A percentile compares a stretch with the other conserved stretches of the same genome.
Evolutionary conservation across 30 jellyfish, hydroid and myxozoan genomes (phyloP).

Genomic region (Pelagia noctiluca): DNA sequence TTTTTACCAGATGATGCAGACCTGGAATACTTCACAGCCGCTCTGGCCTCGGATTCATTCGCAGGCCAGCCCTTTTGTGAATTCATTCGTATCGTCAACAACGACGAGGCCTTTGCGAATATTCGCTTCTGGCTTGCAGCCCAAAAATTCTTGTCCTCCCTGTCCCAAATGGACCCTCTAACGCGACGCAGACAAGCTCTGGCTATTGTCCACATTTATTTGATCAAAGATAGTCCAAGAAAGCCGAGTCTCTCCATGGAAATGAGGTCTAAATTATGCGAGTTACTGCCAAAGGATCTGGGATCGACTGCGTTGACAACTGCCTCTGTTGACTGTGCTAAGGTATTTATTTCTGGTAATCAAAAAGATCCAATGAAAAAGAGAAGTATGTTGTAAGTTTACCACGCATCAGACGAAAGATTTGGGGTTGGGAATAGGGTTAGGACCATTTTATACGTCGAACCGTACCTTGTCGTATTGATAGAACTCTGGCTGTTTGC

Average conservation of each 20-base stretch:
- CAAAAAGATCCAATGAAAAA: background rate
- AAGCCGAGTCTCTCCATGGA: conserved; percentile 46
- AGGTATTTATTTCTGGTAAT: conserved; percentile 31
- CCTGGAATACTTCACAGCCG: conserved; percentile 66
- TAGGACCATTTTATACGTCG: background rate
- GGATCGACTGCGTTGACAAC: conserved; percentile 66
- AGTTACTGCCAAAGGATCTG: conserved; percentile 62
- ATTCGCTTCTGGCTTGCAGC: conserved; percentile 89
- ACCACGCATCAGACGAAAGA: too few relatives aligned
- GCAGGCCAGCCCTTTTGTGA: conserved; percentile 98
- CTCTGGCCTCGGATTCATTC: conserved; percentile 78
- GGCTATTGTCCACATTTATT: conserved; percentile 66
- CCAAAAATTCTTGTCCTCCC: conserved; percentile 62
- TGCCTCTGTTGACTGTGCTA: conserved; percentile 70
- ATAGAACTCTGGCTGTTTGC: background rate
- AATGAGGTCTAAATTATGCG: conserved; percentile 41
- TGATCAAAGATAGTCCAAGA: conserved; percentile 60
- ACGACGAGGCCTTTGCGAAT: conserved; percentile 69
- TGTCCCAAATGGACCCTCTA: conserved; percentile 54
- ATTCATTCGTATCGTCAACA: conserved; percentile 46
- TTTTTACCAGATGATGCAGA: conserved; percentile 12
- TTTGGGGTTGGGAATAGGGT: too few relatives aligned
- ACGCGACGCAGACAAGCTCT: conserved; percentile 69
- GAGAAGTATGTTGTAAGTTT: background rate
- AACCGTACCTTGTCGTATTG: background rate